These are phyloP conservation scores for Microtus montanus DNA, from an alignment of 2,113 vertebrate species.

Conservation along the genomic window DNA sequence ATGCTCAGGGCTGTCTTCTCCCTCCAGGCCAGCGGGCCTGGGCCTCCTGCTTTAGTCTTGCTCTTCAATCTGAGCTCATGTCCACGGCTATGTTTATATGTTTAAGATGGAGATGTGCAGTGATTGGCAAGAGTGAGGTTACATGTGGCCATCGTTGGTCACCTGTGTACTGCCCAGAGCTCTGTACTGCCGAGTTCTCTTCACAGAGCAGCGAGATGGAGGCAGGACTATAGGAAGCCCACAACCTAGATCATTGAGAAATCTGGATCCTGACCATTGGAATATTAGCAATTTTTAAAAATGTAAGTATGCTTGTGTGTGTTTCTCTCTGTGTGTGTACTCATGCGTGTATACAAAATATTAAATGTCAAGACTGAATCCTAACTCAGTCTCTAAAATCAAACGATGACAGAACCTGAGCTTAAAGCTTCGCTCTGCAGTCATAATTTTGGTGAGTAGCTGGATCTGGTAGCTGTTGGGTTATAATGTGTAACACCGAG, in stretches of 20 bases:
- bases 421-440: background rate
- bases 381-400: background rate
- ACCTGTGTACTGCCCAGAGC: background rate
- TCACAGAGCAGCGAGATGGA: background rate
- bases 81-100: fast-evolving
- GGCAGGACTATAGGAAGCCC: background rate
- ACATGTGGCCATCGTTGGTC: fast-evolving
- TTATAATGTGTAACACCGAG: background rate
- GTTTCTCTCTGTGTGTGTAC: background rate
- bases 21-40: fast-evolving
- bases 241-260: background rate
- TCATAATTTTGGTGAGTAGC: background rate
- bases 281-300: background rate
- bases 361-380: background rate
- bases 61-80: background rate
- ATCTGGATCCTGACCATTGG: background rate
- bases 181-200: no score
- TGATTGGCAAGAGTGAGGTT: no score
- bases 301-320: background rate
- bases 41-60: fast-evolving
- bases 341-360: background rate
- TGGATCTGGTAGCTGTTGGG: background rate
- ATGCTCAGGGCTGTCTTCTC: no score
- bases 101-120: background rate
- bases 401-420: background rate